Evolutionary conservation across 1,140 invertebrate genomes (phyloP).

Genomic region (Melipona quadrifasciata): DNA sequence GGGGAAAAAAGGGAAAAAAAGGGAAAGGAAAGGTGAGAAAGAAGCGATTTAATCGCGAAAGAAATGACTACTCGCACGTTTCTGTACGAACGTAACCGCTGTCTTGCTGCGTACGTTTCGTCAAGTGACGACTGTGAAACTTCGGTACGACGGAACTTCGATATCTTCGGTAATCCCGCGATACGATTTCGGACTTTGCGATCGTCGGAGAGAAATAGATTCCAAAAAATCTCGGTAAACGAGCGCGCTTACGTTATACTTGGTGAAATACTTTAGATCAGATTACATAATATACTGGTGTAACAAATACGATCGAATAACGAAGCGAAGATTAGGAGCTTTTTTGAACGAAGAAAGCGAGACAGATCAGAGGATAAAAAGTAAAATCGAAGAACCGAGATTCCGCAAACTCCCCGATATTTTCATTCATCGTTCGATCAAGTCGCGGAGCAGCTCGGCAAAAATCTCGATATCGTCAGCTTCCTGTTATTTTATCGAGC

Average conservation of each 20-base stretch:
- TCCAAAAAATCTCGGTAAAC: no score
- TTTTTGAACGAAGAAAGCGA: background rate
- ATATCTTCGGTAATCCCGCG: no score
- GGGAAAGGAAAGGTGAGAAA: slow-evolving; percentile 1
- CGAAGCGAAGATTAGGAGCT: no score
- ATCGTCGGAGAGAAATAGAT: no score
- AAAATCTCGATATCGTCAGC: rapidly evolving
- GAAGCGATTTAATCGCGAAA: slow-evolving; percentile 16
- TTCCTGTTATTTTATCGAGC: background rate
- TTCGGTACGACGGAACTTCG: background rate
- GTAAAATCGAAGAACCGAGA: background rate
- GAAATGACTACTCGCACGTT: background rate
- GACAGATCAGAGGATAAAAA: background rate
- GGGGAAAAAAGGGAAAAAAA: background rate
- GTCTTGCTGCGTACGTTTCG: no score
- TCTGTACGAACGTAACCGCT: background rate
- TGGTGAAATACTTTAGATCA: no score
- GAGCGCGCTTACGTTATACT: no score
- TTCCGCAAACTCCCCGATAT: background rate
- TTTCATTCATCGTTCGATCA: background rate
- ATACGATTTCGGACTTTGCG: no score
- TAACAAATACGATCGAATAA: no score
- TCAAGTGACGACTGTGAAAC: background rate
- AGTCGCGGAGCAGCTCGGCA: background rate
- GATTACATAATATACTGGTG: no score